Base-by-base conservation (phyloP, 1,140 invertebrate genomes). In the Zaprionus capensis region DNA sequence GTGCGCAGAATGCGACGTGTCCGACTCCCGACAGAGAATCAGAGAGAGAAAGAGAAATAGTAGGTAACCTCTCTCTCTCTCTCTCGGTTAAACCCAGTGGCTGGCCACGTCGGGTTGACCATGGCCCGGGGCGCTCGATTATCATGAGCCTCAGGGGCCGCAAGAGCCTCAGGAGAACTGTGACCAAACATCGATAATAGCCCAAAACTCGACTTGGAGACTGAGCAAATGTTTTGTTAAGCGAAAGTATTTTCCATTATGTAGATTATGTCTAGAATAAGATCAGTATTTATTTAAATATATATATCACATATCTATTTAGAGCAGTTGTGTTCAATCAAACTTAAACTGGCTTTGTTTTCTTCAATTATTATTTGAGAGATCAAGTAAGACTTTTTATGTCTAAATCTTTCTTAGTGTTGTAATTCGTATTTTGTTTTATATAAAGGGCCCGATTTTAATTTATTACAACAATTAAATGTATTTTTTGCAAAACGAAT, bases 91-190 rank as follows among this genome's bases (percentile, higher is more conserved):
- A 77, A 88, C 85, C 86, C 85, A 88, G 81, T 90, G 85, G 85
- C 84, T 88, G 84, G 84, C 84, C 84, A 90, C 88, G 46, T 51
- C 20, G 85, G 84, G 84, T 88, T 84, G 49, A 28, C 58, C 46
- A n/a, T 24, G 31, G 41, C 44, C 53, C 71, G 64, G 70, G 75
- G 75, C 75, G 82, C 80, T 84, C 83, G 84, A 84, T 87, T 84
- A 87, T 87, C 71, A 71, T 53, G 59, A 64, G 59, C 49, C 41
- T 66, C 58, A 31, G 17, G 14, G 31, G 24, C n/a, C 46, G 17
- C 22, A 22, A 24, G 46, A 22, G 46, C 20, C 46, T 12, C 11
- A 51, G 46, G 7, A 14, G 17, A 11, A 22, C 61, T 76, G 61
- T 44, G 65, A 68, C 41, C 62, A 51, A 36, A 20, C 51, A 62